Evolutionary conservation across 2,888 invertebrate species (phyloP).

Genomic region (Ennomos quercinarius): DNA sequence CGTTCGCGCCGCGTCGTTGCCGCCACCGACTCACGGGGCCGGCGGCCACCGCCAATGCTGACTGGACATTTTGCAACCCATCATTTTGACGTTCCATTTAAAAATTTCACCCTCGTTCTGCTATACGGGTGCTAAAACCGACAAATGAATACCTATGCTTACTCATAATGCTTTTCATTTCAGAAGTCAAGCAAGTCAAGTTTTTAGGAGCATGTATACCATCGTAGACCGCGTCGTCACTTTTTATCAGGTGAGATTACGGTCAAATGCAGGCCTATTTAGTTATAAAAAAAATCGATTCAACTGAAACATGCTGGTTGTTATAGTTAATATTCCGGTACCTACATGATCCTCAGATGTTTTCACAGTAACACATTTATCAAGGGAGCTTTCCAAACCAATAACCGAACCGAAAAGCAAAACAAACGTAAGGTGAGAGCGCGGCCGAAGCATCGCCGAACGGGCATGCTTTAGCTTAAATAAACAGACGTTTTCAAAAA

Average conservation of each 20-base stretch:
- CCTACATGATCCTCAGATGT: conserved; percentile 10
- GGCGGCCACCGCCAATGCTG: conserved; percentile 43
- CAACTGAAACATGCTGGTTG: conserved; percentile 2
- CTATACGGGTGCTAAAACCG: conserved; percentile 45
- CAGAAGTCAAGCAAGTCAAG: no score
- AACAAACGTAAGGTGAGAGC: conserved; percentile 38
- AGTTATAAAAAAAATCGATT: no score
- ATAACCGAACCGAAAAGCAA: conserved; percentile 36
- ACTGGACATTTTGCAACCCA: conserved; percentile 67
- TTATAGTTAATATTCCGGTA: neutral
- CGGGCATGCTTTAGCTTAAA: conserved; percentile 78
- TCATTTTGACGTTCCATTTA: conserved; percentile 77
- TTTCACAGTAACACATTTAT: conserved; percentile 30
- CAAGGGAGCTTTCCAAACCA: conserved; percentile 46
- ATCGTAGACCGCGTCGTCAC: no score
- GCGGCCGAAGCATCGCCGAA: conserved; percentile 27
- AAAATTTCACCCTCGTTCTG: conserved; percentile 72
- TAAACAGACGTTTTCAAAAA: conserved; percentile 84
- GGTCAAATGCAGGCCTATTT: no score
- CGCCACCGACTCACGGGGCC: conserved; percentile 26
- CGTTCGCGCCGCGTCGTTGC: conserved; percentile 62
- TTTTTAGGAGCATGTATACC: no score
- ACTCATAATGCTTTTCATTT: conserved; percentile 19
- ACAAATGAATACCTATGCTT: conserved; percentile 15
- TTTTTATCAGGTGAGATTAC: no score